Evolutionary conservation across 2,113 vertebrate species (phyloP).

Genomic region (Tachysurus fulvidraco): DNA sequence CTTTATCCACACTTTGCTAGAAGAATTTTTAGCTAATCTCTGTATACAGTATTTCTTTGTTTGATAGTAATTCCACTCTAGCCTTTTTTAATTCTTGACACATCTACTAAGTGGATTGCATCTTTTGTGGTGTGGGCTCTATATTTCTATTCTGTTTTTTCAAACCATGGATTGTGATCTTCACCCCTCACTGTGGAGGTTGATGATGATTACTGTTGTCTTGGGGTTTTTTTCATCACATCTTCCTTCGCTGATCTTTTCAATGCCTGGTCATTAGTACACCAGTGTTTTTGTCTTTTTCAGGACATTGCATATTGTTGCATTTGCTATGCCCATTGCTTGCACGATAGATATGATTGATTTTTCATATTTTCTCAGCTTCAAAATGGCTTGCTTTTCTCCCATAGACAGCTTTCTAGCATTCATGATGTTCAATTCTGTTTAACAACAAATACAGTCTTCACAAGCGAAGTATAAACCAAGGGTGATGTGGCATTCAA

Average conservation of each 20-base stretch:
- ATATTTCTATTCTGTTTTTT: neutral
- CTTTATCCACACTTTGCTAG: neutral
- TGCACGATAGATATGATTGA: neutral
- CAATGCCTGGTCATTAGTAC: neutral
- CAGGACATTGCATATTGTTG: neutral
- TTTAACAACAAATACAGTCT: neutral
- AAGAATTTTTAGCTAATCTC: neutral
- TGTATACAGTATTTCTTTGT: neutral
- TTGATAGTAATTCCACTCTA: neutral
- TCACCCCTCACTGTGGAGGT: neutral
- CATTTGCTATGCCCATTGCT: neutral
- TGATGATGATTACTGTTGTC: neutral
- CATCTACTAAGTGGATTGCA: neutral
- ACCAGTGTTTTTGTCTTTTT: neutral
- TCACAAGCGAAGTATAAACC: neutral
- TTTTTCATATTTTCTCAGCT: neutral
- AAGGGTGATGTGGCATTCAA: neutral
- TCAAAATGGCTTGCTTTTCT: neutral
- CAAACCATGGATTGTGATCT: neutral
- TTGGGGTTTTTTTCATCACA: neutral
- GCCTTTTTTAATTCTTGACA: neutral
- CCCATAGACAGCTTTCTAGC: neutral
- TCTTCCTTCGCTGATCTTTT: neutral
- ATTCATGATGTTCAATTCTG: neutral
- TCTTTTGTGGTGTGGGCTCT: neutral